phyloP scores from a whole-genome alignment of 2,113 vertebrate species.

The Asarcornis scutulata region DNA sequence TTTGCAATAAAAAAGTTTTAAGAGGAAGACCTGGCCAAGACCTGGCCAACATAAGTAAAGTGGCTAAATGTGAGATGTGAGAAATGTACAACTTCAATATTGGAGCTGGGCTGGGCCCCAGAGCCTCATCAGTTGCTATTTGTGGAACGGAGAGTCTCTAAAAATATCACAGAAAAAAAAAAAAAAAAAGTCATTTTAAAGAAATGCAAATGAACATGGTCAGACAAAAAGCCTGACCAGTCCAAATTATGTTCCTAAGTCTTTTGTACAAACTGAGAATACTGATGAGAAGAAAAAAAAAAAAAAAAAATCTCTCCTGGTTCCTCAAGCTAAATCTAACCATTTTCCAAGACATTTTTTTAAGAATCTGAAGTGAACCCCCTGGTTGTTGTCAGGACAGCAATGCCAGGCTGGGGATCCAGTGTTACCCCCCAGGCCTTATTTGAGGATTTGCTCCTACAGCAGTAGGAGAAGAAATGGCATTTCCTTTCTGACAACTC shows the following conservation, averaged over 20 bases:
- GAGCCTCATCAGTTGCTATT: neutral
- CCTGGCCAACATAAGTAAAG: neutral
- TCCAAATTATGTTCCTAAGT: neutral
- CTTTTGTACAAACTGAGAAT: neutral
- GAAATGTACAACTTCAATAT: neutral
- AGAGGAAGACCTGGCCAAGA: neutral
- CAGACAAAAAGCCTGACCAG: neutral
- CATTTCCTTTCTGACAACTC: neutral
- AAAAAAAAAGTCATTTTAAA: neutral
- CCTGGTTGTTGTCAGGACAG: neutral
- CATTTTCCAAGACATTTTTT: neutral
- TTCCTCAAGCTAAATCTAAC: neutral
- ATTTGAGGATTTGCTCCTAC: neutral
- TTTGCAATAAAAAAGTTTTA: neutral
- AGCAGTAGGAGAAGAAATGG: neutral
- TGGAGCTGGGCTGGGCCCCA: neutral
- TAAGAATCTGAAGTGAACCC: neutral
- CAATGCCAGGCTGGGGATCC: neutral
- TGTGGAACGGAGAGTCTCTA: neutral
- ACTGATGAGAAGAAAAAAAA: neutral
- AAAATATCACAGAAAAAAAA: neutral
- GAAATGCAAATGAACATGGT: neutral
- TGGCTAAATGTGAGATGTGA: fast-evolving
- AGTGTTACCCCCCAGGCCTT: neutral
- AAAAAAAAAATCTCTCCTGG: neutral